These are phyloP conservation scores for Lasioglossum leucozonium DNA, from an alignment of 2,888 invertebrate species.

Conservation along the genomic window DNA sequence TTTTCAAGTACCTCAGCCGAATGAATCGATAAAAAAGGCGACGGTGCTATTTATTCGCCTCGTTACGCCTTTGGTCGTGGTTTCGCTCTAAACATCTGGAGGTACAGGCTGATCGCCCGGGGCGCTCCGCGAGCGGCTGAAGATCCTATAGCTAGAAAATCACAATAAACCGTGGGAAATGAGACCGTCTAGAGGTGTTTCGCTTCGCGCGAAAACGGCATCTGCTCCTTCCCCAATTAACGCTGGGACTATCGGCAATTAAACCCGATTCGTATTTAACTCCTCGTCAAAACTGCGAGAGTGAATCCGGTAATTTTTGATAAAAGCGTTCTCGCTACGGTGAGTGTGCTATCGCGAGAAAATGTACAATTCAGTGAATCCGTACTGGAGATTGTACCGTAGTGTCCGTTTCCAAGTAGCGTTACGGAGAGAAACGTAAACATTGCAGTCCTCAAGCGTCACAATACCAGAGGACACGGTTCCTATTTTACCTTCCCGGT, in stretches of 20 bases:
- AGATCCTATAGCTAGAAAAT: neutral
- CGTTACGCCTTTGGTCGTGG: slow-evolving; percentile 3
- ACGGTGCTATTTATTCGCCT: slow-evolving; percentile 4
- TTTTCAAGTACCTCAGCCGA: slow-evolving; percentile 2
- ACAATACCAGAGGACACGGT: too few species aligned
- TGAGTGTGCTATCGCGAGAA: too few species aligned
- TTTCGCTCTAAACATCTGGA: slow-evolving; percentile 5
- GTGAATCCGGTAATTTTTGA: neutral
- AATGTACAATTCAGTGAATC: too few species aligned
- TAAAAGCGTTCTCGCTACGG: too few species aligned
- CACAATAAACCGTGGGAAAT: neutral
- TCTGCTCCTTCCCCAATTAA: neutral
- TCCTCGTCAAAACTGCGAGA: neutral
- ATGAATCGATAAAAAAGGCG: slow-evolving; percentile 11
- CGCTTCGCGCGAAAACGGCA: neutral
- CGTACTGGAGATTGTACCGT: too few species aligned
- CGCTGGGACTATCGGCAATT: neutral
- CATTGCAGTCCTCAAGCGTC: too few species aligned
- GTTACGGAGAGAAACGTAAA: too few species aligned
- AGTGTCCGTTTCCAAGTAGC: too few species aligned
- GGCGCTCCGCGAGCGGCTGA: neutral
- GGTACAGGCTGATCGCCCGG: neutral
- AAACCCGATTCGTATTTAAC: neutral
- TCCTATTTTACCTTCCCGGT: too few species aligned
- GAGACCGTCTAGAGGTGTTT: neutral